Evolutionary conservation across 2,888 invertebrate genomes (phyloP).

Genomic region (Ecliptopera silaceata): DNA sequence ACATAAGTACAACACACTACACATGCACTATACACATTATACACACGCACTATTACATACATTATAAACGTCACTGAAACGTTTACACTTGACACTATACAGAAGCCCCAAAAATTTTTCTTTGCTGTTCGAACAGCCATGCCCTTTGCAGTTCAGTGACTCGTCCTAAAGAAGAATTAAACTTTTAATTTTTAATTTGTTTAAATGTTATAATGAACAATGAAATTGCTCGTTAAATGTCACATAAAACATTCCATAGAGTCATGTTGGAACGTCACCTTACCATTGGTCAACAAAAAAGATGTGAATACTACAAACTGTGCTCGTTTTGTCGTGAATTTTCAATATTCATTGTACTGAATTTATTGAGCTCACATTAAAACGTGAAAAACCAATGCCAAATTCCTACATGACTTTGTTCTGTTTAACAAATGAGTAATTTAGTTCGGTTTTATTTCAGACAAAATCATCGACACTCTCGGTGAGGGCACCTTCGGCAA

Average conservation of each 20-base stretch:
- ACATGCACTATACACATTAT: constrained; percentile 28
- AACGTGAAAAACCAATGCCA: constrained; percentile 44
- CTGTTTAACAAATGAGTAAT: constrained; percentile 57
- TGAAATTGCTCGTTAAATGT: constrained; percentile 33
- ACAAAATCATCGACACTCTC: constrained; percentile 98
- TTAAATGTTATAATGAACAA: constrained; percentile 34
- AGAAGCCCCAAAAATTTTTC: constrained; percentile 34
- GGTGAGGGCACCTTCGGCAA: constrained; percentile 99
- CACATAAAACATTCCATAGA: constrained; percentile 37
- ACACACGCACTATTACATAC: constrained; percentile 34
- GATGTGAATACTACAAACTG: constrained; percentile 9
- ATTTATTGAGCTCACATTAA: constrained; percentile 16
- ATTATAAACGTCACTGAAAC: constrained; percentile 25
- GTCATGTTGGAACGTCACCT: constrained; percentile 60
- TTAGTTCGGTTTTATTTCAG: constrained; percentile 89
- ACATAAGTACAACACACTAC: constrained; percentile 29
- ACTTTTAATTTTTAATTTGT: constrained; percentile 46
- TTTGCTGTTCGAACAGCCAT: constrained; percentile 31
- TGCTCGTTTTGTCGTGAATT: constrained; percentile 35
- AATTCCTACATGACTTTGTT: constrained; percentile 70
- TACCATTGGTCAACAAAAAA: constrained; percentile 43
- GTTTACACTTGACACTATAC: constrained; percentile 27
- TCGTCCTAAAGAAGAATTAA: constrained; percentile 53
- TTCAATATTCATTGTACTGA: constrained; percentile 24
- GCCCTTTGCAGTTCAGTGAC: constrained; percentile 52